Evolutionary conservation across 2,888 invertebrate genomes (phyloP), one percentile per base, ranked within the genome.

Genomic region (Hirtodrosophila cameraria): DNA sequence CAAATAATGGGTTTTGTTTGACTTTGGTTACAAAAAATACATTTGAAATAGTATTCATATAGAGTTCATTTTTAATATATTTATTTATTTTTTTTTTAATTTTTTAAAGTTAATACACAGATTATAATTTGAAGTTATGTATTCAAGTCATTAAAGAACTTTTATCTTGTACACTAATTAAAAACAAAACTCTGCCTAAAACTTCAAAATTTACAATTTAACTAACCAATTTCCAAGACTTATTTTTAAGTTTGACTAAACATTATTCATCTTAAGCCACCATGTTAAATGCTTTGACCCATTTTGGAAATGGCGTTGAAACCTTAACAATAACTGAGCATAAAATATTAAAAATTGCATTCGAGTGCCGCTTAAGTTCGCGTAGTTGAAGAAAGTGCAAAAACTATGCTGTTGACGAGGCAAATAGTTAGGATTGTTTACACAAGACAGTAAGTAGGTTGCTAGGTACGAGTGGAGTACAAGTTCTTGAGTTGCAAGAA

Each of bases 351-450:
- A 38, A 52, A 25, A 48, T 13, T 28, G 31, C 6, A 28, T 64
- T 66, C 13, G 15, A 42, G 41, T 48, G 41, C 15, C 6, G n/a
- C 6, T 25, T 3, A 9, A n/a, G 35, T n/a, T 11, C 13, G 11
- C 18, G 18, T 23, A 6, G 23, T 23, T 7, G 8, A 36, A 30
- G 43, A 59, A 49, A 58, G 46, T 41, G 54, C 20, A 11, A 23
- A 39, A 78, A 48, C 41, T 30, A 33, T 54, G 38, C 35, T 35
- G 43, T 36, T 52, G 76, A 54, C 50, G 72, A 74, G 54, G 54
- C 43, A 48, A 69, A 79, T 71, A 63, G 71, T 63, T 75, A 54
- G 48, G 39, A 57, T 57, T 60, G 57, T 58, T 57, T 57, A 36
- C 41, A 70, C 45, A 63, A 55, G 46, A 8, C 50, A 45, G 30